phyloP scores from a whole-genome alignment of 2,113 vertebrate species.

The Salvator merianae region DNA sequence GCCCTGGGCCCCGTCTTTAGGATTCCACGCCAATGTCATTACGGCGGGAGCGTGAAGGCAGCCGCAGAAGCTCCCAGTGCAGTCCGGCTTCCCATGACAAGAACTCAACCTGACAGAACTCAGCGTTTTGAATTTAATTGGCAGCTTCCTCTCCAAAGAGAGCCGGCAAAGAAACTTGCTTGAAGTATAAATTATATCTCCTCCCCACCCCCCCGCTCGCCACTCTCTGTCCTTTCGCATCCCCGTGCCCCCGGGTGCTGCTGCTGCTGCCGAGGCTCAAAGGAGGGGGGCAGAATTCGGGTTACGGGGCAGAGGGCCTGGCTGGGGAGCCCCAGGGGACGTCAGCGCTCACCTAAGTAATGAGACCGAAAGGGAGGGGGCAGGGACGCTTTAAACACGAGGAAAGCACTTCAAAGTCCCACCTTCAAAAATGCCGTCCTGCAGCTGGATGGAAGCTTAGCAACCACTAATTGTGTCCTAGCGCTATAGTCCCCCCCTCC shows the following conservation, averaged over 20 bases:
- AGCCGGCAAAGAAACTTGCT: slow-evolving; percentile 38
- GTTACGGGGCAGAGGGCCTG: background rate
- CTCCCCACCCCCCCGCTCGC: background rate
- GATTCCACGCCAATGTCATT: slow-evolving; percentile 13
- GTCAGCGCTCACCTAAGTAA: slow-evolving; percentile 58
- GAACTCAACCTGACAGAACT: slow-evolving; percentile 62
- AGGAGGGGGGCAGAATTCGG: fast-evolving
- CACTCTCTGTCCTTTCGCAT: background rate
- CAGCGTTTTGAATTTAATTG: slow-evolving; percentile 44
- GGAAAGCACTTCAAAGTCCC: slow-evolving; percentile 62
- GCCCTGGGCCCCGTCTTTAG: fast-evolving
- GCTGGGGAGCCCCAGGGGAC: slow-evolving; percentile 33
- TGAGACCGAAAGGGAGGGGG: slow-evolving; percentile 51
- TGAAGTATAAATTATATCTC: background rate
- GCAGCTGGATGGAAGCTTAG: slow-evolving; percentile 50
- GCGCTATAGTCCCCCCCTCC: fast-evolving
- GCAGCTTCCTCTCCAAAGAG: slow-evolving; percentile 46
- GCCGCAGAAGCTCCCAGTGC: background rate
- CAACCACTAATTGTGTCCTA: slow-evolving; percentile 26
- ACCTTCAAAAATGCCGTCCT: slow-evolving; percentile 46
- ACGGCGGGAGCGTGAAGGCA: background rate
- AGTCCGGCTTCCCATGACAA: slow-evolving; percentile 42
- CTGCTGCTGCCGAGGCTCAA: background rate
- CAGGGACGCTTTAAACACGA: slow-evolving; percentile 28
- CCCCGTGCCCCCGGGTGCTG: background rate